Base-by-base conservation (phyloP, 2,888 invertebrate species). In the Drosophila anomalata region DNA sequence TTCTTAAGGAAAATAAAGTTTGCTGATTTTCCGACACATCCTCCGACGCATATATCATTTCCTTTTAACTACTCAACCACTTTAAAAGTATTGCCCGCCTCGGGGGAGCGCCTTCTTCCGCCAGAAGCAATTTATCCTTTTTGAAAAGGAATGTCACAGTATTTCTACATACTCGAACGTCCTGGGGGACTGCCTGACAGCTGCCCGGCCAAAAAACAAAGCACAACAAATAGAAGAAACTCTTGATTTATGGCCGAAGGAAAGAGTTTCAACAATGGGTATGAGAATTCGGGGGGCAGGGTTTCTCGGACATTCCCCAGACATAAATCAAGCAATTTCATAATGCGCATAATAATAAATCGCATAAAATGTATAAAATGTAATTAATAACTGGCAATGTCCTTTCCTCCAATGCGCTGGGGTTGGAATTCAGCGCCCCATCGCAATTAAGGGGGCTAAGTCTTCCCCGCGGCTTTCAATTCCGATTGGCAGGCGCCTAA, bases 371-470 rank as follows among this genome's bases (percentile, higher is more conserved):
- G 60, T 73, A 61, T 76, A 65, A 74, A 73, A 63, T 72, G 68
- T 77, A 83, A 83, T 83, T 83, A 83, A 83, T 86, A 88, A 77
- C 72, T 71, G 73, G 58, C 47, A 36, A 48, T 71, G 52, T 71
- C 52, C 61, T 60, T 22, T 36, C 50, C 58, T 51, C 31, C 2
- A 31, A 57, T 44, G 2, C 42, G 48, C 6, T 14, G 31, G 17
- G n/a, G 50, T 26, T 29, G 2, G 1, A 22, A 22, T 14, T 29
- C 33, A 14, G 11, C 29, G 11, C 29, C 46, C 22, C 26, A 9
- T 63, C 24, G 29, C 22, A 17, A 14, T 36, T 11, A 20, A 17
- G 8, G 36, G 67, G 46, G 54, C n/a, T 7, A 14, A n/a, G 17
- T 29, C 58, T 12, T 14, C 36, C 54, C 67, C 11, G 33, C 17